Base-by-base conservation (phyloP, 1,140 invertebrate genomes). In the Wiebesia pumilae region DNA sequence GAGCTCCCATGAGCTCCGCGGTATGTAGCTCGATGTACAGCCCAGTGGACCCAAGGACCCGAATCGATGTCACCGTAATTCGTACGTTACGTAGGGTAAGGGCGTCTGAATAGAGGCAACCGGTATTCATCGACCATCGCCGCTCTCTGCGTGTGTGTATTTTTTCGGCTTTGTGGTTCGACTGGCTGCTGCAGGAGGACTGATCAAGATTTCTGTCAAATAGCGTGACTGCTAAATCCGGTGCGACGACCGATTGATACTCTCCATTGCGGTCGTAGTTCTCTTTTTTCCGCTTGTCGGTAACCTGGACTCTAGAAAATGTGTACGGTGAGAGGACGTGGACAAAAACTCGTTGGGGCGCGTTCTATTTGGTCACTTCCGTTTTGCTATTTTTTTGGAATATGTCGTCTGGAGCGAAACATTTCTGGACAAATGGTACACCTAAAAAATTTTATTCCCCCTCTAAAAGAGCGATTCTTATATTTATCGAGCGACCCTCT, bases 221-320 rank as follows among this genome's bases (percentile, higher is more conserved):
- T 89, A 88, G 90, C 89, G 87, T 90, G 89, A 91, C 90, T 91
- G 89, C 89, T 90, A 90, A 91, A 91, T 91, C 90, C 89, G 90
- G 90, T 89, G 51, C 85, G 35, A 58, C 81, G 84, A 71, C 81
- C 80, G 86, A 90, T 91, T 88, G 90, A 88, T 89, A 88, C 87
- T 88, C 83, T 87, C 79, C 88, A 24, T 77, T 47, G 86, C 51
- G 54, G 47, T 82, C 67, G 27, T 14, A 24, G 51, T 67, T 51
- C 33, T 54, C 47, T 33, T 89, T 87, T 90, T 75, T 82, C 67
- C 62, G 69, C 35, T 33, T 75, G 43, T 47, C 69, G 54, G 33
- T 2, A 38, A 30, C 27, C 58, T 6, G 80, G 7, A 24, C 69
- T 16, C 14, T 62, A 83, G 47, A 84, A 89, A 89, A 88, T 87